Conservation (phyloP, 2,888 invertebrate genomes). For the Melanophora roralis region DNA sequence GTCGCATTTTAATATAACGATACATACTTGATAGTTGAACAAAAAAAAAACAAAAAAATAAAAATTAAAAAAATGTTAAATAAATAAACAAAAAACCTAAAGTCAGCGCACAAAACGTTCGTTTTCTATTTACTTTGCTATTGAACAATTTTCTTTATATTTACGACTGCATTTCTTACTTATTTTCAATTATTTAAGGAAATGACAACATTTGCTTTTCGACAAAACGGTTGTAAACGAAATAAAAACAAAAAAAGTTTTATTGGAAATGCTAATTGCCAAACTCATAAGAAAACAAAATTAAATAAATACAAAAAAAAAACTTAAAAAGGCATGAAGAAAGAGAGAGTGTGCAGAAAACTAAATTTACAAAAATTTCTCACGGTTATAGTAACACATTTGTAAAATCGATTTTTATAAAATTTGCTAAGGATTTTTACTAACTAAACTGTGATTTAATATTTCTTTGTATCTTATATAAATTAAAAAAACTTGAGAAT, state of each 20-base stretch:
- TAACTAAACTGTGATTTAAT: slow-evolving; percentile 43
- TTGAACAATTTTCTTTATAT: background rate
- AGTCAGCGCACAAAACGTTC: slow-evolving; percentile 5
- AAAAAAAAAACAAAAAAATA: background rate
- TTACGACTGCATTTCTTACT: background rate
- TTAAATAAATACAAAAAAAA: slow-evolving; percentile 17
- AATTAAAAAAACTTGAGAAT: background rate
- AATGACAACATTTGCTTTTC: slow-evolving; percentile 44
- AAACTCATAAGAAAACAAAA: slow-evolving; percentile 30
- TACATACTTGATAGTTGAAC: slow-evolving; percentile 42
- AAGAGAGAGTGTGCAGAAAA: slow-evolving; percentile 11
- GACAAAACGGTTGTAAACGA: background rate
- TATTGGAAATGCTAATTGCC: background rate
- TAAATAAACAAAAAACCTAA: background rate
- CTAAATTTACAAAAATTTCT: slow-evolving; percentile 10
- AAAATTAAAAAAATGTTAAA: background rate
- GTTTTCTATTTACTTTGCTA: background rate
- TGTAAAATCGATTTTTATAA: slow-evolving; percentile 56
- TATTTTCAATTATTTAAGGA: slow-evolving; percentile 29
- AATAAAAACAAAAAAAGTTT: background rate
- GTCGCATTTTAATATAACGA: slow-evolving; percentile 58
- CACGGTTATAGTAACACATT: slow-evolving; percentile 26
- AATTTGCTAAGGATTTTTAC: background rate
- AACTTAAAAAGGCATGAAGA: slow-evolving; percentile 13
- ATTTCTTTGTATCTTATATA: slow-evolving; percentile 12